Evolutionary conservation across 2,113 vertebrate genomes (phyloP).

Genomic region (Rhombomys opimus): DNA sequence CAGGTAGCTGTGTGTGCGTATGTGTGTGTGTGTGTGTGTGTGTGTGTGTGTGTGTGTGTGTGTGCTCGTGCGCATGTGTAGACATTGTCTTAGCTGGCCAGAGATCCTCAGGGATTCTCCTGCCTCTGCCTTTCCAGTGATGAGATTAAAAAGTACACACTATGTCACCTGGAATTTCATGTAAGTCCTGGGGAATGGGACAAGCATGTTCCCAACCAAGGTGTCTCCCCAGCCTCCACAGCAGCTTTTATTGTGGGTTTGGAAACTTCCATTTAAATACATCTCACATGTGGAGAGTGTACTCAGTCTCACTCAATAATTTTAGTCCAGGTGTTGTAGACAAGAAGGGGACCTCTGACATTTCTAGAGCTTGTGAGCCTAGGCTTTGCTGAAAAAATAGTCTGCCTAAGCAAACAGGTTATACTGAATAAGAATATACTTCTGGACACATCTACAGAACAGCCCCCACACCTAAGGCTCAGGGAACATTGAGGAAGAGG

Average conservation of each 20-base stretch:
- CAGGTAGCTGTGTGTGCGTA: background rate
- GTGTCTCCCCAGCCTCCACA: background rate
- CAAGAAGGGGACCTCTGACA: constrained; percentile 57
- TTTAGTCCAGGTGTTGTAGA: constrained; percentile 74
- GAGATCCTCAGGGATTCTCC: background rate
- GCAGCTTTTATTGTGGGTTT: constrained; percentile 80
- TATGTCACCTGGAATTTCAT: background rate
- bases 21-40: too few species aligned
- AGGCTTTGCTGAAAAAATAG: background rate
- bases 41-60: too few species aligned
- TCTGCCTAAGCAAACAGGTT: background rate
- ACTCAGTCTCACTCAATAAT: constrained; percentile 69
- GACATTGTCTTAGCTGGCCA: background rate
- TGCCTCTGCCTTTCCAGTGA: background rate
- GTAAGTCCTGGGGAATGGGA: background rate
- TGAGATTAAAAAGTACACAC: background rate
- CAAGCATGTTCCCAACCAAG: background rate
- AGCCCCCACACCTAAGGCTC: background rate
- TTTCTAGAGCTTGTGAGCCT: constrained; percentile 64
- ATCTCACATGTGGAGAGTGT: constrained; percentile 63
- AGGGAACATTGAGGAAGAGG: background rate
- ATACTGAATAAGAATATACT: background rate
- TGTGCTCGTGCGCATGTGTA: background rate
- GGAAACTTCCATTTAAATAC: constrained; percentile 80
- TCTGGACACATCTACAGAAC: background rate